Conservation (phyloP, 2,797 vertebrate species). For the Tenualosa ilisha region DNA sequence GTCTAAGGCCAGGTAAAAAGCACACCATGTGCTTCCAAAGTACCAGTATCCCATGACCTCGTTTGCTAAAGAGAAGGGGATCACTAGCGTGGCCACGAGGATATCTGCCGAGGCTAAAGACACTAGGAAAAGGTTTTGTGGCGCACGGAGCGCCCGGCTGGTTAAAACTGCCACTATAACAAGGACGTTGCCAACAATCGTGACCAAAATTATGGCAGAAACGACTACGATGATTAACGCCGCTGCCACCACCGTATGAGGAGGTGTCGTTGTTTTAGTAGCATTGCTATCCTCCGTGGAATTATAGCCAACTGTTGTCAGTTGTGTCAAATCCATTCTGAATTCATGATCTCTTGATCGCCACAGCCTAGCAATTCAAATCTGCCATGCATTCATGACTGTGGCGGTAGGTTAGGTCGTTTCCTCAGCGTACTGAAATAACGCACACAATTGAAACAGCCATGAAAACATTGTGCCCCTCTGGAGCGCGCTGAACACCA, state of each 20-base stretch:
- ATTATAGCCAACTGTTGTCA: conserved; percentile 35
- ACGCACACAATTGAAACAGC: conserved; percentile 8
- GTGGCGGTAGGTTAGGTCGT: conserved; percentile 30
- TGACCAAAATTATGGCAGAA: conserved; percentile 76
- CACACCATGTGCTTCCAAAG: conserved; percentile 84
- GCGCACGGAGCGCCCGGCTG: conserved; percentile 81
- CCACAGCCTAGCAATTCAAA: conserved; percentile 21
- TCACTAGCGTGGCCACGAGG: conserved; percentile 83
- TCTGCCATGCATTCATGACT: conserved; percentile 14
- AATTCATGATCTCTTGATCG: conserved; percentile 41
- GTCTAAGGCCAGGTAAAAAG: conserved; percentile 84
- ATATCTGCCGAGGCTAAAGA: conserved; percentile 85
- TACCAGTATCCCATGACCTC: conserved; percentile 90
- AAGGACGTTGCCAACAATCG: conserved; percentile 79
- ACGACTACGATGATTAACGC: conserved; percentile 79
- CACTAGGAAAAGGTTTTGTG: conserved; percentile 86
- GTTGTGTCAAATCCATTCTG: conserved; percentile 64
- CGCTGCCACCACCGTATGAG: conserved; percentile 67
- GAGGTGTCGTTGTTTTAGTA: conserved; percentile 39
- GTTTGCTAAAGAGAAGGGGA: conserved; percentile 86
- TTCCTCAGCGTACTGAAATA: conserved; percentile 14
- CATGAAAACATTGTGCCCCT: conserved; percentile 12
- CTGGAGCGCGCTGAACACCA: not conserved
- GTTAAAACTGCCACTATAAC: conserved; percentile 84
- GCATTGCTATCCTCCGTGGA: conserved; percentile 53